Percentiles rank a stretch among this genome's conserved stretches.
These are phyloP conservation scores for Ctenochaetus hawaiiensis DNA, from an alignment of 2,797 vertebrate genomes.

Conservation along the genomic window DNA sequence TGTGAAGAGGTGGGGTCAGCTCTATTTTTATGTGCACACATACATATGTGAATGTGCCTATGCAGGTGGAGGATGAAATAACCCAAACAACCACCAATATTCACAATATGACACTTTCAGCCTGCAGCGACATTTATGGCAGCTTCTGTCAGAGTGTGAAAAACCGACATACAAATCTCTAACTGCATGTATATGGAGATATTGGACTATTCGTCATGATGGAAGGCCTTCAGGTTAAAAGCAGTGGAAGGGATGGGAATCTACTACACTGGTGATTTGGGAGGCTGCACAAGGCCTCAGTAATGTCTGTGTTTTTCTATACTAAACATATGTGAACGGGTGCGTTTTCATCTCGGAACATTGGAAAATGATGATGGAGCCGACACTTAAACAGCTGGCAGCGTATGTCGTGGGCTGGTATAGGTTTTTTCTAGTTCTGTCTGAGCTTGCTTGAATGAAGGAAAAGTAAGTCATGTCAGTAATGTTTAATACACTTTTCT, in stretches of 20 bases:
- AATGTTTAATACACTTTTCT: background rate
- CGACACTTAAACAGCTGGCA: slow-evolving; percentile 11
- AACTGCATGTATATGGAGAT: slow-evolving; percentile 9
- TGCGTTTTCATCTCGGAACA: slow-evolving; percentile 19
- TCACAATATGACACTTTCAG: background rate
- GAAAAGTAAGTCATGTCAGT: background rate
- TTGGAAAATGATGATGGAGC: slow-evolving; percentile 21
- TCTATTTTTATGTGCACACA: background rate
- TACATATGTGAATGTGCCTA: background rate
- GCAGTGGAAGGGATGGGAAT: slow-evolving; percentile 5
- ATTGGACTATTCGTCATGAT: background rate
- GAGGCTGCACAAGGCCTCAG: background rate
- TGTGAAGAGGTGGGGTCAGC: slow-evolving; percentile 10
- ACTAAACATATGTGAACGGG: background rate
- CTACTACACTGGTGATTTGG: slow-evolving; percentile 1
- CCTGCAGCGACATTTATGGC: slow-evolving; percentile 8
- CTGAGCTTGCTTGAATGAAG: background rate
- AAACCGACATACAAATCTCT: slow-evolving; percentile 10
- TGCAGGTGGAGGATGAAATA: slow-evolving; percentile 19
- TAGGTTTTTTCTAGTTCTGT: background rate
- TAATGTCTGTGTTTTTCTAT: background rate
- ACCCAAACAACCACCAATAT: background rate
- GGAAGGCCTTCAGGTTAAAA: slow-evolving; percentile 21
- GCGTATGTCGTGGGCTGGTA: background rate
- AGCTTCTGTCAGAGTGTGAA: slow-evolving; percentile 7